Evolutionary conservation across 2,797 vertebrate genomes (phyloP), one percentile per base, ranked within the genome.

Genomic region (Luscinia megarhynchos): DNA sequence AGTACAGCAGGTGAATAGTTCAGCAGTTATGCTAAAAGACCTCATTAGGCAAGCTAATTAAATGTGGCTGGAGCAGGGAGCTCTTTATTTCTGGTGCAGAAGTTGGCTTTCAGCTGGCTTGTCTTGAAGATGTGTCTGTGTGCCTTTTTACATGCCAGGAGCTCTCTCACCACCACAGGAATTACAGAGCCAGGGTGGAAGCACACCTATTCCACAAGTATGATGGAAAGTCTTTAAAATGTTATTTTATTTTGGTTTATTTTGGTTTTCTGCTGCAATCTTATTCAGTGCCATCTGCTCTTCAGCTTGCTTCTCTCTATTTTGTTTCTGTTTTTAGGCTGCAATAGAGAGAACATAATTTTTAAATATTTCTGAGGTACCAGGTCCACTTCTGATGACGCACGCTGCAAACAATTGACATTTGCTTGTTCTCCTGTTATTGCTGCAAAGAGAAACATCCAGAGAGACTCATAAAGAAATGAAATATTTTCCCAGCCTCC

Each of bases 11-110:
- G 93, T 77, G 61, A 89, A 40, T 38, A 92, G 95, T 85, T 93
- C 87, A 92, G 61, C 68, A 89, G 75, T 80, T 89, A 23, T 80
- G 68, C 64, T 93, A 78, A 92, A 93, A 91, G 88, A 82, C 59
- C 77, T 76, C 32, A 51, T 95, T 82, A 93, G 77, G 38, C 38
- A n/a, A 73, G 21, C 3, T 87, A 90, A 93, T 89, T 91, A 92
- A 89, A 87, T 58, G 68, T 87, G 64, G 46, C 46, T 89, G 64
- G 89, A 93, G 68, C 68, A 89, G 64, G 69, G 67, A 46, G 22
- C 27, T 68, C 45, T 92, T 29, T 81, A 54, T 94, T 93, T 72
- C 78, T 87, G 48, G 57, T 64, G 58, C 22, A 64, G 57, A 83
- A 91, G 57, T 43, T 91, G 72, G 62, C 68, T 91, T 85, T 70